A percentile compares a stretch with the other conserved stretches of the same genome.
Conservation (phyloP, 2,113 vertebrate species). For the Vanacampus margaritifer region DNA sequence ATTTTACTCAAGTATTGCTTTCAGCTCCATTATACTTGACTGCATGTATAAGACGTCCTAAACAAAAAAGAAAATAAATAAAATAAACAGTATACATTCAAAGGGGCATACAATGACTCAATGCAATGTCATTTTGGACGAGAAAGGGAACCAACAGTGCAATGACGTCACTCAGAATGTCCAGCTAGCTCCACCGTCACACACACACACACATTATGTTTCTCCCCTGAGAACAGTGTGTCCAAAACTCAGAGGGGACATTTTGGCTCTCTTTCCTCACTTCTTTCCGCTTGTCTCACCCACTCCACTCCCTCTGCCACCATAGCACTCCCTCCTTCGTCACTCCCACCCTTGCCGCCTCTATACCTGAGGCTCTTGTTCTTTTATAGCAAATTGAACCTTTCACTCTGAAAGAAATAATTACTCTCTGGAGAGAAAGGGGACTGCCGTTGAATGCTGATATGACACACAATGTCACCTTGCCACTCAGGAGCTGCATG, state of each 20-base stretch:
- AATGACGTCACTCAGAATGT: conserved; percentile 56
- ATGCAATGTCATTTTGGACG: conserved; percentile 52
- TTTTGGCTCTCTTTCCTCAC: conserved; percentile 50
- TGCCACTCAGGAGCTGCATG: conserved; percentile 75
- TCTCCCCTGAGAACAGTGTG: conserved; percentile 54
- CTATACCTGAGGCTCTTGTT: conserved; percentile 75
- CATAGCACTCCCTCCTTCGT: conserved; percentile 59
- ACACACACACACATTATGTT: conserved; percentile 10
- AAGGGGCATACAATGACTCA: neutral
- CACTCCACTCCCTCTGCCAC: conserved; percentile 35
- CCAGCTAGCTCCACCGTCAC: neutral
- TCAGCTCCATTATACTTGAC: neutral
- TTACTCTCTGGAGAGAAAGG: conserved; percentile 83
- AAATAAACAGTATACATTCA: neutral
- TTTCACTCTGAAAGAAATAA: conserved; percentile 84
- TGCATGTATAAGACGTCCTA: neutral
- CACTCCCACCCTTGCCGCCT: conserved; percentile 51
- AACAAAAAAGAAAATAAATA: neutral
- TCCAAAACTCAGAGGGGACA: conserved; percentile 58
- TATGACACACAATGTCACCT: conserved; percentile 90
- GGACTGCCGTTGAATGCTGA: conserved; percentile 81
- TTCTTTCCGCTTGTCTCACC: conserved; percentile 30
- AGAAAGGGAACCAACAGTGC: conserved; percentile 31
- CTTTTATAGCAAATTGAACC: conserved; percentile 88
- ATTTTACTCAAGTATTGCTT: neutral